Evolutionary conservation across 2,113 vertebrate species (phyloP).

Genomic region (Pantherophis guttatus): DNA sequence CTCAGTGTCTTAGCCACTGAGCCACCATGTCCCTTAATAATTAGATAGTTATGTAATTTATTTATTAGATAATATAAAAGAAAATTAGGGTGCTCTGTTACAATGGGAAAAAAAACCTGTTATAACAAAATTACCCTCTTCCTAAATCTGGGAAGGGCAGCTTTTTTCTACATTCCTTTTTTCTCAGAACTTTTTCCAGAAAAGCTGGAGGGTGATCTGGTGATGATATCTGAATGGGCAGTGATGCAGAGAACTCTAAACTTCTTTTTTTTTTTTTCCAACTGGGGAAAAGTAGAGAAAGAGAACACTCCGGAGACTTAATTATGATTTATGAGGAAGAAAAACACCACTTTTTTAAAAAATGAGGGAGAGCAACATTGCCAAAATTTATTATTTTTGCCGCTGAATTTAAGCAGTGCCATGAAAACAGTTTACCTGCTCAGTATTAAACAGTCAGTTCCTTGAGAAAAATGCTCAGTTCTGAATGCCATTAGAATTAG

Average conservation of each 20-base stretch:
- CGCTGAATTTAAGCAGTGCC: background rate
- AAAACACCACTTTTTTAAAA: background rate
- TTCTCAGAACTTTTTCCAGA: background rate
- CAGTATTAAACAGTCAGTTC: conserved; percentile 5
- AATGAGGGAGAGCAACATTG: background rate
- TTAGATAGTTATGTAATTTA: background rate
- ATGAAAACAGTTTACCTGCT: background rate
- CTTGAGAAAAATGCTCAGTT: conserved; percentile 9
- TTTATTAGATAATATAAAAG: background rate
- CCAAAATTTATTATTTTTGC: background rate
- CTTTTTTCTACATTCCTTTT: background rate
- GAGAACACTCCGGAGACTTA: background rate
- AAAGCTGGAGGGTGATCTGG: background rate
- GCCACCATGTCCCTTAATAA: too few species aligned
- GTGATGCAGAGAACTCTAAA: background rate
- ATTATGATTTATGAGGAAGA: background rate
- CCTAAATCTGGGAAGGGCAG: background rate
- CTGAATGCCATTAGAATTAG: background rate
- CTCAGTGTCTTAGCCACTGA: too few species aligned
- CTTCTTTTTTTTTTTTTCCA: background rate
- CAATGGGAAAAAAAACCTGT: background rate
- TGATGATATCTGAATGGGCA: background rate
- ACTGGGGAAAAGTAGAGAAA: background rate
- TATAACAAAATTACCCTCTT: background rate
- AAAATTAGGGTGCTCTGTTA: background rate